Evolutionary conservation across 92 coral and sea anemone genomes (phyloP).

Genomic region (Blastomussa wellsi): DNA sequence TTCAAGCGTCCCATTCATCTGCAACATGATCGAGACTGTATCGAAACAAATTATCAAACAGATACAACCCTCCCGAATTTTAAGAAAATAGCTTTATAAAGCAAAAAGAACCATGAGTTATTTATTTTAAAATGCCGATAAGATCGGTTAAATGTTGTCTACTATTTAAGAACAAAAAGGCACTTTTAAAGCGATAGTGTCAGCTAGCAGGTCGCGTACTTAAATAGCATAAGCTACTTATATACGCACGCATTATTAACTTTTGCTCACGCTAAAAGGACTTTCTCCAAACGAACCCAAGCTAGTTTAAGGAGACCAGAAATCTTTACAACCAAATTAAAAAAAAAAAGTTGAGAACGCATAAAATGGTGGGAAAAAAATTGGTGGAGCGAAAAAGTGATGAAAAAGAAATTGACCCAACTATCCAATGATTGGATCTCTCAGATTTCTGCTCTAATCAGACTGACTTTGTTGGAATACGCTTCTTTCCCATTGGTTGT

Average conservation of each 20-base stretch:
- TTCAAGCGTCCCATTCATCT: too few relatives aligned
- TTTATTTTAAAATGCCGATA: slow-evolving; percentile 3
- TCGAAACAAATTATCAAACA: background rate
- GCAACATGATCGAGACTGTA: background rate
- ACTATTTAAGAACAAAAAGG: background rate
- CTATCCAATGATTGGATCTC: background rate
- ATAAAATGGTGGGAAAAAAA: background rate
- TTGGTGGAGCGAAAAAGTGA: background rate
- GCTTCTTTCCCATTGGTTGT: background rate
- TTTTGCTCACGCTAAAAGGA: background rate
- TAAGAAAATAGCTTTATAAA: background rate
- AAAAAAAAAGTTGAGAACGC: background rate
- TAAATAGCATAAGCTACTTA: background rate
- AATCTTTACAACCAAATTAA: background rate
- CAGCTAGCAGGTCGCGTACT: background rate
- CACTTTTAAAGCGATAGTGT: background rate
- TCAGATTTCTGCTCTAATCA: too few relatives aligned
- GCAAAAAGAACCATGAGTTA: background rate
- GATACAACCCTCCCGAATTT: background rate
- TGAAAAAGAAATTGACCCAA: background rate
- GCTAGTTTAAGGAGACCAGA: background rate
- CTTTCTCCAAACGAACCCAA: background rate
- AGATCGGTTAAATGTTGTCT: background rate
- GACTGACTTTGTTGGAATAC: background rate
- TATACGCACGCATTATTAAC: background rate